Evolutionary conservation across 2,113 vertebrate genomes (phyloP).

Genomic region (Chrysemys picta): DNA sequence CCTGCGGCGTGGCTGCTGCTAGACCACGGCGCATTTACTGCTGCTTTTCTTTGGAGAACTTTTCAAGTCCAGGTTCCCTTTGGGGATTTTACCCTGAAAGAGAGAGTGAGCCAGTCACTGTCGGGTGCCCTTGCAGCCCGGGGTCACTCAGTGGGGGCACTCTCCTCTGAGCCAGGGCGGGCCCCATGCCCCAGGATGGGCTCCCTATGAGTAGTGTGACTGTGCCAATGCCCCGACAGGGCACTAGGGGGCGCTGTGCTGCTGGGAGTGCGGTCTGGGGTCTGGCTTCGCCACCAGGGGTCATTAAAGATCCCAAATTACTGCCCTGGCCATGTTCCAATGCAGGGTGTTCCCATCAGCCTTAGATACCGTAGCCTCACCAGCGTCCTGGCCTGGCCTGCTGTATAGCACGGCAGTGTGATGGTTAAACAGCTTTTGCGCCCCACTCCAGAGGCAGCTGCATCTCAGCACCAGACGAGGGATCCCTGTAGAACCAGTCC

Average conservation of each 20-base stretch:
- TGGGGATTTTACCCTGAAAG: slow-evolving; percentile 56
- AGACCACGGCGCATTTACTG: slow-evolving; percentile 72
- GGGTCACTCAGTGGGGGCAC: neutral
- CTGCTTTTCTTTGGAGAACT: slow-evolving; percentile 40
- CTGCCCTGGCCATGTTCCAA: too few species aligned
- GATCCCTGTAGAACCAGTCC: too few species aligned
- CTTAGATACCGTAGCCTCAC: neutral
- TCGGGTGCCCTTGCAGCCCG: neutral
- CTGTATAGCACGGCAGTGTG: neutral
- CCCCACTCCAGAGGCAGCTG: too few species aligned
- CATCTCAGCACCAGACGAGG: too few species aligned
- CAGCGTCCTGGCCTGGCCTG: too few species aligned
- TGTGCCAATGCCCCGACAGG: neutral
- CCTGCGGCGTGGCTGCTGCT: neutral
- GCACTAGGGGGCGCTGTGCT: neutral
- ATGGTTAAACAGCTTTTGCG: neutral
- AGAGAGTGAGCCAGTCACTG: neutral
- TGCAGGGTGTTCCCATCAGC: neutral
- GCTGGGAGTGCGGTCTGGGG: neutral
- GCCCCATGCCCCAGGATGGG: neutral
- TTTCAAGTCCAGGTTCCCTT: slow-evolving; percentile 55
- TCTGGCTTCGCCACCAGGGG: neutral
- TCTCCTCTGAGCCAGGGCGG: neutral
- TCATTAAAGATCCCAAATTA: neutral
- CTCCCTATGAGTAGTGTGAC: neutral